These are phyloP conservation scores for Leistus spinibarbis DNA, from an alignment of 2,888 invertebrate genomes.

Conservation along the genomic window DNA sequence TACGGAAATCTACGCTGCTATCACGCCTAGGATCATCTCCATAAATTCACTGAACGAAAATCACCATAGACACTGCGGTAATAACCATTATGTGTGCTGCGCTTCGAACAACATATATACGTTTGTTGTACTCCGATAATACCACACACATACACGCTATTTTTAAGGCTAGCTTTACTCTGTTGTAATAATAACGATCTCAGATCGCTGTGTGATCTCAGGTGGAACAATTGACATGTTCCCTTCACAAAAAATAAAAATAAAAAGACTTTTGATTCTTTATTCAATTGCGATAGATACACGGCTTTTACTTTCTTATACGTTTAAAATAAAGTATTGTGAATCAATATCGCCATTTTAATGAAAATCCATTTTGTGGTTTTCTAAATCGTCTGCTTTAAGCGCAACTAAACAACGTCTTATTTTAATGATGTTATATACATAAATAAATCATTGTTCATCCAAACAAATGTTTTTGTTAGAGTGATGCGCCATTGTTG, in stretches of 20 bases:
- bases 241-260: neutral
- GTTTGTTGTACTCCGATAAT: too few species aligned
- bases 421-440: too few species aligned
- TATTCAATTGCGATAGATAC: neutral
- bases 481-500: neutral
- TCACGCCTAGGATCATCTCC: conserved; percentile 6
- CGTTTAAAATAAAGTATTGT: too few species aligned
- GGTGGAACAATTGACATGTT: conserved; percentile 3
- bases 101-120: neutral
- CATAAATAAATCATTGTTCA: too few species aligned
- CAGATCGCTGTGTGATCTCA: neutral
- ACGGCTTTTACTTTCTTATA: too few species aligned
- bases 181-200: conserved; percentile 2
- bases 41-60: conserved; percentile 9
- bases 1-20: neutral
- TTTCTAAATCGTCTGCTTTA: too few species aligned
- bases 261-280: neutral
- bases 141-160: neutral
- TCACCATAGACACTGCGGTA: neutral
- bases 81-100: neutral
- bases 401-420: too few species aligned
- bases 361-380: too few species aligned
- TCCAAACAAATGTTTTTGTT: neutral
- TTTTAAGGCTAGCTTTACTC: neutral
- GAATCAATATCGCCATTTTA: too few species aligned